These are phyloP conservation scores for Cerceris ruficornis DNA, from an alignment of 2,888 invertebrate genomes.

Conservation along the genomic window DNA sequence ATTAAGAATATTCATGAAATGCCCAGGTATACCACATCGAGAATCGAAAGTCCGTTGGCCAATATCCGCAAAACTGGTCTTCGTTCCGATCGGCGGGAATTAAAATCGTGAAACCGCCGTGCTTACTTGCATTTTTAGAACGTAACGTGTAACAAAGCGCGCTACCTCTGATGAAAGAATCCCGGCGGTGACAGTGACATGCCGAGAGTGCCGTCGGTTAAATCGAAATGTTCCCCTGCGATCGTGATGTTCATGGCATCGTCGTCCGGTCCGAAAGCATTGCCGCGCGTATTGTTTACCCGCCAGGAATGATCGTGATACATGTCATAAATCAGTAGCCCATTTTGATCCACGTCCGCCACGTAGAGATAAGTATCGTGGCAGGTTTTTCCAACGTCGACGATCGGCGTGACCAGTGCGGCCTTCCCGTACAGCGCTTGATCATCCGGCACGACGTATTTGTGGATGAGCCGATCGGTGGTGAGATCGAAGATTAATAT, in stretches of 20 bases:
- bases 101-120: neutral
- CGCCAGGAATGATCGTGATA: conserved; percentile 75
- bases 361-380: conserved; percentile 77
- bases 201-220: conserved; percentile 79
- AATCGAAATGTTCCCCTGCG: conserved; percentile 76
- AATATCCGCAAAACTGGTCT: neutral
- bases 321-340: conserved; percentile 77
- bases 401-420: conserved; percentile 77
- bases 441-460: conserved; percentile 74
- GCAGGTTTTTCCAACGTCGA: conserved; percentile 77
- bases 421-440: conserved; percentile 73
- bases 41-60: neutral
- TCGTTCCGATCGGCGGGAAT: neutral
- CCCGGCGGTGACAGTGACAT: conserved; percentile 78
- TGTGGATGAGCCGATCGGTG: conserved; percentile 76
- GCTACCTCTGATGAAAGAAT: conserved; percentile 68
- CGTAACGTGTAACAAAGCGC: conserved; percentile 1
- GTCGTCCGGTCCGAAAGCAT: conserved; percentile 78
- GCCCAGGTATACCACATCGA: neutral
- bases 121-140: neutral
- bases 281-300: conserved; percentile 77
- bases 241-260: conserved; percentile 78
- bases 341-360: conserved; percentile 77
- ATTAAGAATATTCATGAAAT: neutral
- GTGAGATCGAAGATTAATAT: conserved; percentile 80